These are phyloP conservation scores for Bryconaethiops microstoma DNA, from an alignment of 2,797 vertebrate species.

Conservation along the genomic window DNA sequence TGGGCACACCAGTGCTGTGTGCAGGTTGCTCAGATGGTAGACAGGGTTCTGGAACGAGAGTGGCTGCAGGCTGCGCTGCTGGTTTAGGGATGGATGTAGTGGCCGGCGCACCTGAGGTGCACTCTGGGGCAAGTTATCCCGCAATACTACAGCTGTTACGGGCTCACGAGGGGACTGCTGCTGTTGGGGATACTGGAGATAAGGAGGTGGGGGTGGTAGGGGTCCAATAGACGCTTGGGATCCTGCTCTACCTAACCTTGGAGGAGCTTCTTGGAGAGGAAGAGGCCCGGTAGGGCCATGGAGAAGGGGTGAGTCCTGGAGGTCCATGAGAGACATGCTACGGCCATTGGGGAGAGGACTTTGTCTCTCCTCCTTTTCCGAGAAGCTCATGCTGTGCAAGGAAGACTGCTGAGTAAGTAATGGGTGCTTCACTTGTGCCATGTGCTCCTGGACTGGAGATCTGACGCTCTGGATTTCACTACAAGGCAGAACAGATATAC, in stretches of 20 bases:
- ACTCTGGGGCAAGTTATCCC: constrained; percentile 86
- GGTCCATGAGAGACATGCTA: constrained; percentile 93
- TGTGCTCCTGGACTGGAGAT: constrained; percentile 79
- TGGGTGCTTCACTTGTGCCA: constrained; percentile 79
- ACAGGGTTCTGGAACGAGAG: constrained; percentile 95
- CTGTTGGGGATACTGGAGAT: constrained; percentile 71
- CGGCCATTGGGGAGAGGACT: constrained; percentile 81
- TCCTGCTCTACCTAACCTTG: constrained; percentile 77
- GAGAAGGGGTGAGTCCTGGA: constrained; percentile 82
- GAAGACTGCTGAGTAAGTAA: constrained; percentile 83
- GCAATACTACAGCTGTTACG: constrained; percentile 46
- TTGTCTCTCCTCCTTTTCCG: constrained; percentile 84
- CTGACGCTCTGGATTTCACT: constrained; percentile 84
- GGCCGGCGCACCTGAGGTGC: constrained; percentile 89
- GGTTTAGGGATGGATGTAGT: constrained; percentile 82
- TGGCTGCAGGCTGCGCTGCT: constrained; percentile 87
- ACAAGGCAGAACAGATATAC: constrained; percentile 45
- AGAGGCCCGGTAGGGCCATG: constrained; percentile 65
- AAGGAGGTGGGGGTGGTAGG: constrained; percentile 75
- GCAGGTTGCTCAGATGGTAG: constrained; percentile 88
- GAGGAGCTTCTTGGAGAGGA: constrained; percentile 77
- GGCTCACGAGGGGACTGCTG: constrained; percentile 69
- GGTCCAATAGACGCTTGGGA: constrained; percentile 87
- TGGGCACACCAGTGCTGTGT: constrained; percentile 62
- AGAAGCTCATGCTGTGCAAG: constrained; percentile 82